phyloP scores from a whole-genome alignment of 2,797 vertebrate genomes.

The Karalla daura region DNA sequence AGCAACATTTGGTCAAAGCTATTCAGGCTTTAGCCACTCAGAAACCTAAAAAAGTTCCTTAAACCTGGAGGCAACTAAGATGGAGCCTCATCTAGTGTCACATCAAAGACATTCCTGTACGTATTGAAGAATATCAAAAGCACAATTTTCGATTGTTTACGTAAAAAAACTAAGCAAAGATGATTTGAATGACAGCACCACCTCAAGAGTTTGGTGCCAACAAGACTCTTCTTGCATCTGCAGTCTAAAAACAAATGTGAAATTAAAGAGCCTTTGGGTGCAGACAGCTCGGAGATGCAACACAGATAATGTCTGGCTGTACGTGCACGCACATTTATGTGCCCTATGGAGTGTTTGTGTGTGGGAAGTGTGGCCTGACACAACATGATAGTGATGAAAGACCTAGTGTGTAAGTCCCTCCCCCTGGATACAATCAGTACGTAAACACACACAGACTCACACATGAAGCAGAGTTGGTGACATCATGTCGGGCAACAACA shows the following conservation, averaged over 20 bases:
- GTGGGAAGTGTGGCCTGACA: conserved; percentile 57
- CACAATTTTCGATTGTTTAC: too few species aligned
- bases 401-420: conserved; percentile 46
- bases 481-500: conserved; percentile 41
- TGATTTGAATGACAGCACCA: too few species aligned
- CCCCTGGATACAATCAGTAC: conserved; percentile 56
- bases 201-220: background rate
- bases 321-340: conserved; percentile 5
- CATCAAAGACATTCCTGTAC: background rate
- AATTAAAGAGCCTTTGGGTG: conserved; percentile 21
- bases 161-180: too few species aligned
- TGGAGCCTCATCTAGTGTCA: background rate
- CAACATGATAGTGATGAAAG: conserved; percentile 56
- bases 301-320: conserved; percentile 19
- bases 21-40: too few species aligned
- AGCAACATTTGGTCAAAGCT: too few species aligned
- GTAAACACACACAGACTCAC: conserved; percentile 63
- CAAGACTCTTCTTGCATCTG: background rate
- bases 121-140: too few species aligned
- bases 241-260: conserved; percentile 14
- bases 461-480: conserved; percentile 40
- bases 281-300: conserved; percentile 34
- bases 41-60: background rate
- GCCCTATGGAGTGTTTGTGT: conserved; percentile 27
- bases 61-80: background rate